Evolutionary conservation across 1,140 invertebrate species (phyloP), one percentile per base, ranked within the genome.

Genomic region (Brachionus koreanus): DNA sequence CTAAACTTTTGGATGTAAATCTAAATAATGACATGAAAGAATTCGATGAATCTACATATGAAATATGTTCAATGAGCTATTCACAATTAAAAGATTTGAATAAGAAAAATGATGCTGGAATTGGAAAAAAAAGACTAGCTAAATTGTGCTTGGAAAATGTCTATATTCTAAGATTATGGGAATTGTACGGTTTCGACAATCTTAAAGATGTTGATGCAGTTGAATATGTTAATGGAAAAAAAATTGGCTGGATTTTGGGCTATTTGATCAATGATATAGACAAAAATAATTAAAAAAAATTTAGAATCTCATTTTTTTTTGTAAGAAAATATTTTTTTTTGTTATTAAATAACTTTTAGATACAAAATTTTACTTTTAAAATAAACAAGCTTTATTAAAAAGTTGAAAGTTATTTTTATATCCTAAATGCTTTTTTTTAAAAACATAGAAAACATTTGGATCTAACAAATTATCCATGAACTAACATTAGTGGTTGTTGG

Each of bases 21-120:
- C 46, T 65, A 0, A 39, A 65, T 5, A 61, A 79, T 65, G 33
- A 79, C 33, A 37, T 79, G 49, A 25, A 79, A 33, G 49, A 23
- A 13, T 79, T 79, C 43, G 33, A 65, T 61, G 49, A 79, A 33
- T 23, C 49, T 10, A 79, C 76, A 2, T 79, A 79, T 25, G n/a
- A 23, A 25, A 37, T 79, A 42, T 79, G 76, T 19, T 79, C 76
- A 61, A 79, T 79, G 76, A 61, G n/a, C 23, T 79, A 79, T 79
- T 23, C 46, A 9, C 7, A 79, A 25, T 19, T 79, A 6, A 79
- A 65, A 37, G n/a, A 61, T 25, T 13, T 79, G 19, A 65, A 79
- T n/a, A 16, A 63, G 5, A 23, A 29, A 23, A 79, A 65, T 65
- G 25, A 43, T 42, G 49, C 49, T 65, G 76, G 35, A 29, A 57